Conservation (phyloP, 2,888 invertebrate species). For the Tiliacea citrago region DNA sequence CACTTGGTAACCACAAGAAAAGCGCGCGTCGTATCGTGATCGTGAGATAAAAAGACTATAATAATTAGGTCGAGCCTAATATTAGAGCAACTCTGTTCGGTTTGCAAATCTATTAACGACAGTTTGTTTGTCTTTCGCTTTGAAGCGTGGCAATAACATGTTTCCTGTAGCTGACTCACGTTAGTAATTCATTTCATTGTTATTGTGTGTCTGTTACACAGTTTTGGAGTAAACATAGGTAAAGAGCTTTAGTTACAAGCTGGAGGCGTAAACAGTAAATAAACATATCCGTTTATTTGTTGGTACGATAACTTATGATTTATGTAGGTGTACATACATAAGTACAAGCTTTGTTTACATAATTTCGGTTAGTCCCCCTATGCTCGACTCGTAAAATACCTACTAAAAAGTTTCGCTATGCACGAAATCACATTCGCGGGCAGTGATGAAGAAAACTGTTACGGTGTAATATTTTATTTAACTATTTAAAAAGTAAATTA, state of each 20-base stretch:
- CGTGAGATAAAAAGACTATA: no score
- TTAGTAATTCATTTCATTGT: constrained; percentile 38
- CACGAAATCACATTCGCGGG: no score
- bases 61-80: constrained; percentile 25
- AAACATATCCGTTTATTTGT: constrained; percentile 11
- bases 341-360: neutral
- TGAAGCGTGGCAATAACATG: constrained; percentile 26
- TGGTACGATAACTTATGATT: constrained; percentile 18
- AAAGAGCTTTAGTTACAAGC: constrained; percentile 14
- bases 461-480: no score
- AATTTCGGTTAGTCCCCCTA: neutral
- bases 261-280: constrained; percentile 5
- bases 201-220: constrained; percentile 12
- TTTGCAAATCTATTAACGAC: constrained; percentile 48
- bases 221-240: constrained; percentile 28
- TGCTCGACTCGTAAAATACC: no score
- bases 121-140: constrained; percentile 27
- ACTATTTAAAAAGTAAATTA: no score
- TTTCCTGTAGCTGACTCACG: constrained; percentile 37
- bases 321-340: neutral
- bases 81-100: constrained; percentile 23
- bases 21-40: no score
- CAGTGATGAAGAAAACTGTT: no score
- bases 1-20: no score
- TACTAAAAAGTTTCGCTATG: no score